A percentile compares a stretch with the other conserved stretches of the same genome.
Evolutionary conservation across 2,888 invertebrate genomes (phyloP).

Genomic region (Caenorhabditis sp.): DNA sequence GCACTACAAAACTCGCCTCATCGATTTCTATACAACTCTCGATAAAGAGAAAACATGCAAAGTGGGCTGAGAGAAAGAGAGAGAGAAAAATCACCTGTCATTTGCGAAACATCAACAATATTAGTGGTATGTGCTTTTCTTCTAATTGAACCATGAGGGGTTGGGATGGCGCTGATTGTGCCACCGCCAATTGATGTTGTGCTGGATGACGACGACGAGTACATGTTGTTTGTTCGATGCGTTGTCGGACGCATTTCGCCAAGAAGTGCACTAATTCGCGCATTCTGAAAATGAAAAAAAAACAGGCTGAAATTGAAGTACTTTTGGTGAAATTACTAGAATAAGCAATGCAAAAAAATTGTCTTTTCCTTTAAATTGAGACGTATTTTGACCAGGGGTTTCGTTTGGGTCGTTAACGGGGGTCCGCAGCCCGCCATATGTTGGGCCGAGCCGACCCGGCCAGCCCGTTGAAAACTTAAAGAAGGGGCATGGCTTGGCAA

Average conservation of each 20-base stretch:
- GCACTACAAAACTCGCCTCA: neutral
- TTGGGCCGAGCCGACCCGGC: no score
- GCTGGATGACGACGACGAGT: constrained; percentile 4
- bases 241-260: constrained; percentile 40
- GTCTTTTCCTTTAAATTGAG: no score
- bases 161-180: neutral
- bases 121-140: constrained; percentile 27
- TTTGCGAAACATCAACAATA: constrained; percentile 33
- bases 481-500: no score
- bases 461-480: no score
- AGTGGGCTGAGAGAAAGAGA: neutral
- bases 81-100: constrained; percentile 8
- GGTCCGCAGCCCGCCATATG: no score
- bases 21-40: neutral
- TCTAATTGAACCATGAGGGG: neutral
- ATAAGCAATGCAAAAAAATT: no score
- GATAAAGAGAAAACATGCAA: neutral
- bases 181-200: constrained; percentile 3
- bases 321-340: no score
- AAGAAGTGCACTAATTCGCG: constrained; percentile 39
- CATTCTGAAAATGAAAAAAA: constrained; percentile 33
- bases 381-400: no score
- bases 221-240: constrained; percentile 1
- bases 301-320: no score
- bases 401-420: no score